Evolutionary conservation across 2,113 vertebrate genomes (phyloP), one percentile per base, ranked within the genome.

Genomic region (Lophius piscatorius): DNA sequence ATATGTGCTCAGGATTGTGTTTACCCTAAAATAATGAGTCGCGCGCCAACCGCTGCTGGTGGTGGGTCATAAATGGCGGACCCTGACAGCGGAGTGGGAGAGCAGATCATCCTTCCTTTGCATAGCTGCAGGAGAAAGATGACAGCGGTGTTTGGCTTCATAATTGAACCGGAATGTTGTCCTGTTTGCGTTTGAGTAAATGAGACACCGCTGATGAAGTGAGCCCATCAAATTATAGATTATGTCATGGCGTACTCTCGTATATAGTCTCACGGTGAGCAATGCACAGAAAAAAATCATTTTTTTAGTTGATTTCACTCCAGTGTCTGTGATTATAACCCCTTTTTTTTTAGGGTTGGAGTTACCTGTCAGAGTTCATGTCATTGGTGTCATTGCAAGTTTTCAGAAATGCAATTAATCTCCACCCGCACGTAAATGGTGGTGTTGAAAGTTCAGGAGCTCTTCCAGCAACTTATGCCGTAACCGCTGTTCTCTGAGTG

Each of bases 91-190:
- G 48, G 5, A 12, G 60, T 58, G 29, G 23, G 44, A 42, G 63
- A 45, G 38, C 17, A 26, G 23, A 21, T 24, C 79, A 85, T 75
- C 46, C 44, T 47, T 48, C 51, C 70, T 70, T 75, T 63, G 67
- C 74, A 64, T 70, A 76, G 77, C 74, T 78, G 77, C 56, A 18
- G 39, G 16, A 48, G 41, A 48, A 26, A 2, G 34, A 62, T 16
- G 45, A 74, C 49, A 46, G 18, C 55, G 16, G 7, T 70, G 74
- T 78, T 85, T 76, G 70, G 45, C 52, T 73, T 85, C 62, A 50
- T 42, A 70, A 80, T 76, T 70, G 54, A 65, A 50, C 56, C 22
- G 38, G 57, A 63, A 63, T 12, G 21, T 6, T 20, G 23, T 3
- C 10, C 31, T 56, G 60, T 80, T 66, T 72, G 60, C 9, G 0